Conservation (phyloP, 2,113 vertebrate genomes). For the Thamnaconus septentrionalis region DNA sequence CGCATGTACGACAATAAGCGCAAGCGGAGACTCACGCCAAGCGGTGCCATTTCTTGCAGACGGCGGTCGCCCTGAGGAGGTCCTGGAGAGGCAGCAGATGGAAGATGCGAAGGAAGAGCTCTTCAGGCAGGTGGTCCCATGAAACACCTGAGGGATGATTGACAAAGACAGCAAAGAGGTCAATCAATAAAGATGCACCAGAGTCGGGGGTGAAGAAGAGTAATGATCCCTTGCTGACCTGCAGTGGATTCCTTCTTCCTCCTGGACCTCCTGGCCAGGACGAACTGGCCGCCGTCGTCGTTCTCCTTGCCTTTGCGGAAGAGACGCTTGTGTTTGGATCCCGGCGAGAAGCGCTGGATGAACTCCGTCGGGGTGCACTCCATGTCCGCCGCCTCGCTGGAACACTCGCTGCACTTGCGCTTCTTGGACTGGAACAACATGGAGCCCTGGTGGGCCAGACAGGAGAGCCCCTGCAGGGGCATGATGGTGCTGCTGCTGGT, state of each 20-base stretch:
- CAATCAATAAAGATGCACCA: background rate
- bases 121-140: constrained; percentile 89
- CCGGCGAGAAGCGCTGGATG: constrained; percentile 73
- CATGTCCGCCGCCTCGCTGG: constrained; percentile 68
- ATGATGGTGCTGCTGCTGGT: constrained; percentile 54
- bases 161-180: background rate
- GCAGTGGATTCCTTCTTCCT: constrained; percentile 67
- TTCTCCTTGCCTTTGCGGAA: constrained; percentile 76
- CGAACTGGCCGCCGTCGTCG: constrained; percentile 71
- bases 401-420: constrained; percentile 30
- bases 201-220: too few species aligned
- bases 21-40: constrained; percentile 81
- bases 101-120: constrained; percentile 86
- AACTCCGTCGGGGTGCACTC: constrained; percentile 85
- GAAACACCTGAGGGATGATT: constrained; percentile 70
- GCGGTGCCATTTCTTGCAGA: constrained; percentile 85
- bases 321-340: constrained; percentile 72
- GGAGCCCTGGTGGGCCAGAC: constrained; percentile 66
- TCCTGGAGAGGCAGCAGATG: constrained; percentile 81
- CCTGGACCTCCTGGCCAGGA: constrained; percentile 76
- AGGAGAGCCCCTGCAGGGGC: constrained; percentile 82
- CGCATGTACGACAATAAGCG: too few species aligned
- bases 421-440: constrained; percentile 53
- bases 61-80: constrained; percentile 77
- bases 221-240: background rate